phyloP scores from a whole-genome alignment of 1,140 invertebrate species.

The Vollenhovia emeryi region DNA sequence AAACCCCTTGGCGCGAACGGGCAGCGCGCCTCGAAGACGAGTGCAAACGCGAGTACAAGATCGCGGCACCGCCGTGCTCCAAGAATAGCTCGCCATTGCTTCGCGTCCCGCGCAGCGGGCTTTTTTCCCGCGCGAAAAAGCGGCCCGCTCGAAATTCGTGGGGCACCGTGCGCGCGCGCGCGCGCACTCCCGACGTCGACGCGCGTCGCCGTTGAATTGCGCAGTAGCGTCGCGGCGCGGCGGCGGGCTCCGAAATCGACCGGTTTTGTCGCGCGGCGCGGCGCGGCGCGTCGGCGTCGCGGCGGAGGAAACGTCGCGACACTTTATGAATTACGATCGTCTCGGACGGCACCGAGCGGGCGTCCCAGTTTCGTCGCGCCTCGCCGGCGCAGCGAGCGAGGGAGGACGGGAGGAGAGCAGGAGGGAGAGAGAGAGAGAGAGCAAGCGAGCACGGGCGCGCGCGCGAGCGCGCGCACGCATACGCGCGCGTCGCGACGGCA shows the following conservation, averaged over 20 bases:
- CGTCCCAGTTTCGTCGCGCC: neutral
- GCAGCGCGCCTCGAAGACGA: neutral
- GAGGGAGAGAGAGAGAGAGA: neutral
- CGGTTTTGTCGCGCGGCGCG: conserved; percentile 39
- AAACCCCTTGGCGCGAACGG: neutral
- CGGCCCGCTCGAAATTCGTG: neutral
- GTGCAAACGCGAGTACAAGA: neutral
- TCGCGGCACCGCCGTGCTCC: neutral
- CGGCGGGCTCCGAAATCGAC: conserved; percentile 55
- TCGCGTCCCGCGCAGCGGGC: no score
- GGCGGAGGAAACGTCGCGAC: neutral
- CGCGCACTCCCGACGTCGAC: neutral
- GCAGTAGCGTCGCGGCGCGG: conserved; percentile 66
- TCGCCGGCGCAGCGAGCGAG: neutral
- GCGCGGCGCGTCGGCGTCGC: neutral
- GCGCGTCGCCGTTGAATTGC: conserved; percentile 56
- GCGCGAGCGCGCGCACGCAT: neutral
- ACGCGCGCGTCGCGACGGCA: neutral
- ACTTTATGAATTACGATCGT: neutral
- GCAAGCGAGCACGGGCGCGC: neutral
- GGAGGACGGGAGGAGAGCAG: no score
- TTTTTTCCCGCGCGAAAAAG: conserved; percentile 13
- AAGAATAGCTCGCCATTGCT: conserved; percentile 7
- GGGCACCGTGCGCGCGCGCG: neutral
- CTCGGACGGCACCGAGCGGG: conserved; percentile 3